Evolutionary conservation across 1,140 invertebrate genomes (phyloP).

Genomic region (Temnothorax curvispinosus): DNA sequence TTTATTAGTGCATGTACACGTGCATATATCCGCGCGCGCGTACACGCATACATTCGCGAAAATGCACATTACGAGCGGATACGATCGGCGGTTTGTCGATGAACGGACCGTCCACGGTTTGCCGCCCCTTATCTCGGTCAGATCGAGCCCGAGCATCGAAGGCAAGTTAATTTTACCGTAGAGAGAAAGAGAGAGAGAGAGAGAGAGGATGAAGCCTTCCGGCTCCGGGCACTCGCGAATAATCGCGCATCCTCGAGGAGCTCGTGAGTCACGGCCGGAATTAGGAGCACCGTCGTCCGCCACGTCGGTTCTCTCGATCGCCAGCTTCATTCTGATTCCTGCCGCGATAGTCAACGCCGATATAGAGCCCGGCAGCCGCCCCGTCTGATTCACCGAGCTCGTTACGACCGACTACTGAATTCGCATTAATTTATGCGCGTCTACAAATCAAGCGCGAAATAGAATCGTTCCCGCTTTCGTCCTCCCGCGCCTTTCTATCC

Average conservation of each 20-base stretch:
- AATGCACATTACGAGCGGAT: slow-evolving; percentile 22
- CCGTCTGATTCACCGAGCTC: slow-evolving; percentile 25
- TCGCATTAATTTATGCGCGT: slow-evolving; percentile 42
- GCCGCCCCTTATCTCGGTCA: slow-evolving; percentile 31
- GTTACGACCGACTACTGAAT: slow-evolving; percentile 13
- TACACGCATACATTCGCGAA: not conserved
- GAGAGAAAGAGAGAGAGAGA: not conserved
- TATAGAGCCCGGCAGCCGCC: not conserved
- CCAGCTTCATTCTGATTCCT: not conserved
- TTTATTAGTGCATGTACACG: not conserved
- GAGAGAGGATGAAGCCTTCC: slow-evolving; percentile 27
- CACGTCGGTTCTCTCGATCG: slow-evolving; percentile 18
- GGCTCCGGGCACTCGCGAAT: slow-evolving; percentile 50
- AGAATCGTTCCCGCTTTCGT: slow-evolving; percentile 44
- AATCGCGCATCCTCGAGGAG: slow-evolving; percentile 34
- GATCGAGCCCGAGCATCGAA: slow-evolving; percentile 44
- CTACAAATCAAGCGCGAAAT: slow-evolving; percentile 37
- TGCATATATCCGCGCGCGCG: not conserved
- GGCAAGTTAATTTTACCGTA: slow-evolving; percentile 52
- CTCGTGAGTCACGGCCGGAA: slow-evolving; percentile 54
- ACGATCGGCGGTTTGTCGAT: slow-evolving; percentile 17
- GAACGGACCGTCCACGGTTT: slow-evolving; percentile 45
- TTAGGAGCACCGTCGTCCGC: not conserved
- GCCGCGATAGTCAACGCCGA: not conserved
- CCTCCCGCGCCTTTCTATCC: not conserved